These are phyloP conservation scores for Oncorhynchus clarkii DNA, from an alignment of 2,113 vertebrate species.

Conservation along the genomic window DNA sequence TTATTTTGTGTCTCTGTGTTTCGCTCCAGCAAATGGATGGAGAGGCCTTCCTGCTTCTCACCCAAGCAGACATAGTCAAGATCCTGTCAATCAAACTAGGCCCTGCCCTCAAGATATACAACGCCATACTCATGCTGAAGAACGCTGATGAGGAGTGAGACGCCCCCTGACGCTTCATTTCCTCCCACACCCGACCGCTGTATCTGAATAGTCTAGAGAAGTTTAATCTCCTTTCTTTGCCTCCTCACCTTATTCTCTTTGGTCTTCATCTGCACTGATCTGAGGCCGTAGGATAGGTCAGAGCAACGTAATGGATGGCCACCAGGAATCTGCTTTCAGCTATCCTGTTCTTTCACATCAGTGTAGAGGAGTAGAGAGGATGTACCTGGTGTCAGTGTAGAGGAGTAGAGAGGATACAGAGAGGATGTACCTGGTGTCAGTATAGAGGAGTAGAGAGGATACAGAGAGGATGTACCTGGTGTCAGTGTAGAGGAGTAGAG, in stretches of 20 bases:
- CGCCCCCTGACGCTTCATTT: background rate
- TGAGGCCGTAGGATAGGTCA: background rate
- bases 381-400: background rate
- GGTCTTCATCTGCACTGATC: constrained; percentile 3
- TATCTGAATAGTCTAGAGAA: background rate
- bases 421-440: too few relatives aligned
- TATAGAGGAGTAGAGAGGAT: too few relatives aligned
- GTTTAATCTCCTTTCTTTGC: background rate
- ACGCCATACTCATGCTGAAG: constrained; percentile 89
- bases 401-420: too few relatives aligned
- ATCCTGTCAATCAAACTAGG: constrained; percentile 91
- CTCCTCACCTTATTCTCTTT: too few relatives aligned
- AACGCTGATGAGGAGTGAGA: constrained; percentile 79
- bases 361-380: background rate
- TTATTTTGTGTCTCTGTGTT: constrained; percentile 3
- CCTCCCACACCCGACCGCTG: background rate
- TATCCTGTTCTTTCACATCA: background rate
- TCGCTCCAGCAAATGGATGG: constrained; percentile 85
- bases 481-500: background rate
- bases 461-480: background rate
- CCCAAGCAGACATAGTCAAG: constrained; percentile 88
- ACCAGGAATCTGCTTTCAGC: constrained; percentile 9
- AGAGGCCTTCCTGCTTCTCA: constrained; percentile 90
- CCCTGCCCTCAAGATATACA: constrained; percentile 91
- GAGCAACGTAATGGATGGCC: background rate